phyloP scores from a whole-genome alignment of 2,797 vertebrate genomes.

The Crenuchus spilurus region DNA sequence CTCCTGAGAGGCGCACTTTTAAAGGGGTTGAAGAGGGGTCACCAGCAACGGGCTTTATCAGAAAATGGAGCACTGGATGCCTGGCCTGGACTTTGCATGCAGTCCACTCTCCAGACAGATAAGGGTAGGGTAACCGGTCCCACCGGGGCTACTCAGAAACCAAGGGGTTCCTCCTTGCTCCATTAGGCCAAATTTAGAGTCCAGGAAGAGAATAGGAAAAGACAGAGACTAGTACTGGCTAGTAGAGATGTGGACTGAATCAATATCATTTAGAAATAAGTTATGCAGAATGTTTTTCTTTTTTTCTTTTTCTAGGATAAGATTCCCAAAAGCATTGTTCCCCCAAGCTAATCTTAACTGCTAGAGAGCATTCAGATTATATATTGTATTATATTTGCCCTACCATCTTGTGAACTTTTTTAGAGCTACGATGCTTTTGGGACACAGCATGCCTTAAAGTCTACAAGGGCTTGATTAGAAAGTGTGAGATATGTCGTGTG shows the following conservation, averaged over 20 bases:
- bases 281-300: background rate
- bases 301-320: background rate
- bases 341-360: conserved; percentile 1
- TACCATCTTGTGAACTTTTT: conserved; percentile 23
- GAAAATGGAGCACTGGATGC: conserved; percentile 62
- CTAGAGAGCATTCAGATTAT: conserved; percentile 20
- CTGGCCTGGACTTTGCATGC: conserved; percentile 36
- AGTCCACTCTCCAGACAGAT: conserved; percentile 33
- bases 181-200: conserved; percentile 30
- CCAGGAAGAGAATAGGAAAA: background rate
- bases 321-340: conserved; percentile 29
- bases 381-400: conserved; percentile 7
- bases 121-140: conserved; percentile 26
- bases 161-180: background rate
- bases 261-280: background rate
- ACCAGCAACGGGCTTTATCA: conserved; percentile 60
- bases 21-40: conserved; percentile 55
- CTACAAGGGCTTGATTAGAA: background rate
- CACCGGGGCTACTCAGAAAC: conserved; percentile 9
- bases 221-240: background rate
- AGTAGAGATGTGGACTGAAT: background rate
- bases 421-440: conserved; percentile 30
- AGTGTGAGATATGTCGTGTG: background rate
- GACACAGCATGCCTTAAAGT: conserved; percentile 5
- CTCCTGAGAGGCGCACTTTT: conserved; percentile 54